These are phyloP conservation scores for Lasius fuliginosus DNA, from an alignment of 2,888 invertebrate genomes.

Conservation along the genomic window DNA sequence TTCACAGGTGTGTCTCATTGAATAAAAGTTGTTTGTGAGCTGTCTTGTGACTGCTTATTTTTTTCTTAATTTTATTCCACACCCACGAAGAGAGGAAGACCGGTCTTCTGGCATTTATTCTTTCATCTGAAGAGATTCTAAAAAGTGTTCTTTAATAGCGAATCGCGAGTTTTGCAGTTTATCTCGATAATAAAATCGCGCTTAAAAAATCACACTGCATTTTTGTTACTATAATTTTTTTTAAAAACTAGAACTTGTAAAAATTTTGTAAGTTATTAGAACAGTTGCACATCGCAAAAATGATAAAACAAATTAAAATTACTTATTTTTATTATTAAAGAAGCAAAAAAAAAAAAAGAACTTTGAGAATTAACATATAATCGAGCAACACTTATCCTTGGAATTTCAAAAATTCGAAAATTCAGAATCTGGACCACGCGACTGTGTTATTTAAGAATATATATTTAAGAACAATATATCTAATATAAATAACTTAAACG, in stretches of 20 bases:
- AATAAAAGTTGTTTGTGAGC: conserved; percentile 20
- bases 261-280: background rate
- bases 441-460: background rate
- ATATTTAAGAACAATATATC: background rate
- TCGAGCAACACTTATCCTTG: background rate
- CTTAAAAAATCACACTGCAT: background rate
- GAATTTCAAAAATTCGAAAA: background rate
- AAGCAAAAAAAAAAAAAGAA: background rate
- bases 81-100: conserved; percentile 44
- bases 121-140: conserved; percentile 25
- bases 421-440: background rate
- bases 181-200: background rate
- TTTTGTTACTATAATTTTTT: background rate
- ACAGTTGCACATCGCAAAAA: background rate
- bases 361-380: background rate
- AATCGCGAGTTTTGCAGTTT: background rate
- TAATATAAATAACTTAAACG: background rate
- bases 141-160: conserved; percentile 9
- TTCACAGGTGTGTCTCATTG: background rate
- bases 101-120: conserved; percentile 46
- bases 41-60: conserved; percentile 6
- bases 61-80: conserved; percentile 47
- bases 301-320: background rate
- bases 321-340: background rate
- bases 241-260: background rate